Conservation (phyloP, 2,113 vertebrate genomes). For the Osmerus eperlanus region DNA sequence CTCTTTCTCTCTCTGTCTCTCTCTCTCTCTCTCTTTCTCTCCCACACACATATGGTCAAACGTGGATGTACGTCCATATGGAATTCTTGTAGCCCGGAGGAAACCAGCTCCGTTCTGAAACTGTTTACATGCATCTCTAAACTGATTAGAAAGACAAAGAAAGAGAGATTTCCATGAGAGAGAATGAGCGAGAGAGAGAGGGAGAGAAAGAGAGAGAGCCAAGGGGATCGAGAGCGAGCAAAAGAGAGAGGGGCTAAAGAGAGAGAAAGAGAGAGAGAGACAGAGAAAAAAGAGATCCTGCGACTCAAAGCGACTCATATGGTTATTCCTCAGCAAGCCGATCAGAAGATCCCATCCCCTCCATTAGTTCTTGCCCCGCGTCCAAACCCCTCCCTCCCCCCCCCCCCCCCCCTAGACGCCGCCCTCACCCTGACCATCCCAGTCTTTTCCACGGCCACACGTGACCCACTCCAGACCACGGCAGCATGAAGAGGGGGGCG, state of each 20-base stretch:
- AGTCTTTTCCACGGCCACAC: constrained; percentile 1
- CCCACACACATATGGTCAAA: background rate
- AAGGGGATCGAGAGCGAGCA: background rate
- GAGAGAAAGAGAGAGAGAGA: background rate
- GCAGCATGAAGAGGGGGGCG: background rate
- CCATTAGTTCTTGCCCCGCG: background rate
- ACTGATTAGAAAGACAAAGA: background rate
- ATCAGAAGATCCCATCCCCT: background rate
- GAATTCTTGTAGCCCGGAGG: no score
- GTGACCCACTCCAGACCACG: background rate
- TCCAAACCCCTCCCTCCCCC: no score
- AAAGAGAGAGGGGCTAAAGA: background rate
- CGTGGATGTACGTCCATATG: background rate
- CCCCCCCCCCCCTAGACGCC: no score
- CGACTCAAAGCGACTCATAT: background rate
- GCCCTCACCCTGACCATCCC: no score
- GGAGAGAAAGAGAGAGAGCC: background rate
- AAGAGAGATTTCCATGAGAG: background rate
- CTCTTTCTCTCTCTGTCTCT: constrained; percentile 15
- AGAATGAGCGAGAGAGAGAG: background rate
- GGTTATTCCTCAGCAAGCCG: background rate
- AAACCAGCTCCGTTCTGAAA: no score
- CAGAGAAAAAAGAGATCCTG: background rate
- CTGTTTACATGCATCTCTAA: background rate
- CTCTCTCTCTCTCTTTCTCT: background rate